phyloP scores from a whole-genome alignment of 2,113 vertebrate genomes.

The Sisor rabdophorus region DNA sequence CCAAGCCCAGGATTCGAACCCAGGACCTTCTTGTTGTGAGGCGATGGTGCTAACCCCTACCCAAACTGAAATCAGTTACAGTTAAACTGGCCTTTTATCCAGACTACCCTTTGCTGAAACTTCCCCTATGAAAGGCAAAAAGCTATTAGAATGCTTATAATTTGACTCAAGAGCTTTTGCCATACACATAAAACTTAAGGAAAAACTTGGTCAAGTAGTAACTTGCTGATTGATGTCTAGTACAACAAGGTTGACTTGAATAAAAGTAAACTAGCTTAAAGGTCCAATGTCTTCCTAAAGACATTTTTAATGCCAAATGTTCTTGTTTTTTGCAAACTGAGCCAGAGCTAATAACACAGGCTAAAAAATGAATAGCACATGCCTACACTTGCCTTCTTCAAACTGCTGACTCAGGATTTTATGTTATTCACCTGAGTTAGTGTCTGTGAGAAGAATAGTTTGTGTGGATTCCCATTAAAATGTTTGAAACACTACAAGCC shows the following conservation, averaged over 20 bases:
- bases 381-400: conserved; percentile 25
- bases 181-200: background rate
- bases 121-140: background rate
- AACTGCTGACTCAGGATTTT: conserved; percentile 20
- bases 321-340: conserved; percentile 15
- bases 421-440: background rate
- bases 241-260: background rate
- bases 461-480: conserved; percentile 15
- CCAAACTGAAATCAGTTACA: too few relatives aligned
- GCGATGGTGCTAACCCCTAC: too few relatives aligned
- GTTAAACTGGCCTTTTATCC: conserved; percentile 4
- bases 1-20: too few relatives aligned
- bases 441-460: background rate
- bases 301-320: background rate
- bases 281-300: background rate
- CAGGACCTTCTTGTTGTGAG: too few relatives aligned
- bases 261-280: background rate
- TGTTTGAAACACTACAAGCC: conserved; percentile 27
- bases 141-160: background rate
- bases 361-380: conserved; percentile 27
- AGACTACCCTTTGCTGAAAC: background rate
- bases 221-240: background rate
- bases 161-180: background rate
- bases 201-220: conserved; percentile 14
- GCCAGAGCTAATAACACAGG: background rate